Percentiles rank a stretch among this genome's conserved stretches.
phyloP scores from a whole-genome alignment of 2,888 invertebrate genomes.

The Cactoblastis cactorum region DNA sequence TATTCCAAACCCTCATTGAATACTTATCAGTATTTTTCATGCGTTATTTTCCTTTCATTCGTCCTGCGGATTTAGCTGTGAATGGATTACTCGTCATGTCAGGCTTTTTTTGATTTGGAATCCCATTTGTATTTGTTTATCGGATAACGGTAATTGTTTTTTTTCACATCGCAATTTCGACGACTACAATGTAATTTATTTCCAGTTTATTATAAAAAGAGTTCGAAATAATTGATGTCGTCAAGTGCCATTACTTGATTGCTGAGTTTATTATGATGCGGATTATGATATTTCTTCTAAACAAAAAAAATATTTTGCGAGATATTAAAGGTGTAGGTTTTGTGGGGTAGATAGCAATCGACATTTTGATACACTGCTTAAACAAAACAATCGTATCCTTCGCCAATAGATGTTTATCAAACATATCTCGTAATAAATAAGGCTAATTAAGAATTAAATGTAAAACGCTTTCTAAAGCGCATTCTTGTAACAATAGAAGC shows the following conservation, averaged over 20 bases:
- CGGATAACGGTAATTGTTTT: conserved; percentile 1
- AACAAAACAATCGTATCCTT: too few relatives aligned
- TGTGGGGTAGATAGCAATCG: too few relatives aligned
- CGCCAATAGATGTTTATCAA: too few relatives aligned
- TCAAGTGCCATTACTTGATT: conserved; percentile 45
- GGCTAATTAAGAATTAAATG: background rate
- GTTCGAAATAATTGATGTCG: conserved; percentile 39
- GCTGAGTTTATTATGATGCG: background rate
- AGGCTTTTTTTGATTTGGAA: conserved; percentile 8
- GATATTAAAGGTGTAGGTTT: too few relatives aligned
- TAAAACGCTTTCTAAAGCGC: background rate
- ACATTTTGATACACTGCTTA: too few relatives aligned
- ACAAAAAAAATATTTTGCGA: background rate
- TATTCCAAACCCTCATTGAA: background rate
- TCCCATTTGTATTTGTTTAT: conserved; percentile 8
- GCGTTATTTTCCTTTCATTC: conserved; percentile 3
- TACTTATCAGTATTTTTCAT: conserved; percentile 4
- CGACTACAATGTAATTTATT: background rate
- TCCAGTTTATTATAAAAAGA: conserved; percentile 18
- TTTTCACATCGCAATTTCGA: background rate
- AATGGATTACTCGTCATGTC: conserved; percentile 13
- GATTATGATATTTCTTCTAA: too few relatives aligned
- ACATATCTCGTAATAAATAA: too few relatives aligned
- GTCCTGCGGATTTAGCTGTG: conserved; percentile 1
- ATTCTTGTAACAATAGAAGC: background rate